Evolutionary conservation across 2,888 invertebrate species (phyloP), one percentile per base, ranked within the genome.

Genomic region (Epicampocera succincta): DNA sequence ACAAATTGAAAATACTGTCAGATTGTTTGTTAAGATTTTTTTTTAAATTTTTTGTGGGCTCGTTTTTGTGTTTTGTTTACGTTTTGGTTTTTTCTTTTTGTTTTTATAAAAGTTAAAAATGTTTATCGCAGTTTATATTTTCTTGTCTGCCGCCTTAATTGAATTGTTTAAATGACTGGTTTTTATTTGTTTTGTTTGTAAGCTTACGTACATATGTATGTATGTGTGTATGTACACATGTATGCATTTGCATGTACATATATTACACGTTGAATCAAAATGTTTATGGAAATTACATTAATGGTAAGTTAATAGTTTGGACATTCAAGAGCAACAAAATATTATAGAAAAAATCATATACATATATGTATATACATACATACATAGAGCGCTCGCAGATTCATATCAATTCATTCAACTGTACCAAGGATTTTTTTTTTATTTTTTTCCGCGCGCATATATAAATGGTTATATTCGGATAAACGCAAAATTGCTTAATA

Each of bases 101-200:
- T 75, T 42, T 68, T 19, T 68, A 50, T 42, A 54, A 75, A 68
- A n/a, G 44, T 52, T 19, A 50, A 68, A n/a, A 61, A 33, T 61
- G 52, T n/a, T 54, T 52, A 54, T 61, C 38, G 5, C 50, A 68
- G 44, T 17, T 56, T 75, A 48, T 54, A 29, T 42, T 56, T 77
- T 78, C 48, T 65, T 61, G 42, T 48, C 69, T 77, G 69, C 38
- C 69, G 40, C 15, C 48, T 71, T 63, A 77, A 77, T 71, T 77
- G 46, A 71, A 77, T 71, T 69, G 76, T 63, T 54, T 76, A 52
- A 68, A 68, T 54, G 52, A 12, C 25, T 63, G 25, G 29, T 56
- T 63, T 71, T 42, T 15, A 68, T 71, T 54, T 21, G 46, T 52
- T 19, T 76, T 58, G 19, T 63, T 40, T 63, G 17, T 46, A 33